A percentile compares a stretch with the other conserved stretches of the same genome.
Evolutionary conservation across 2,797 vertebrate species (phyloP).

Genomic region (Sebastes wilsoni): DNA sequence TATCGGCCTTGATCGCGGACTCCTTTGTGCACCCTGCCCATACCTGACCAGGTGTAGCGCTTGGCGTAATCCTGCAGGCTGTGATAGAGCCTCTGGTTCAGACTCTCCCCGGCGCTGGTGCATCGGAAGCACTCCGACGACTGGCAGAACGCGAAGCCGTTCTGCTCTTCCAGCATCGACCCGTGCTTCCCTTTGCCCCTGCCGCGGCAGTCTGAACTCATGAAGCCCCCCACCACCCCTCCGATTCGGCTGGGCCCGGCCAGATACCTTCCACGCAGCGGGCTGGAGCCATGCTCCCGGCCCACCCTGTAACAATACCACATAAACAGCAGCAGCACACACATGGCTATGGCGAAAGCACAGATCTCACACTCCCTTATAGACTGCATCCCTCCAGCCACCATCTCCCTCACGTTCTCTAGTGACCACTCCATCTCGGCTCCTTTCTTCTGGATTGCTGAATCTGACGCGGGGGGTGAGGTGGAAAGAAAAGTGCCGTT

Average conservation of each 20-base stretch:
- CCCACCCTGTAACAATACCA: slow-evolving; percentile 99
- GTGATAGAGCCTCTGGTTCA: slow-evolving; percentile 96
- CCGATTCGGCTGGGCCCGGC: slow-evolving; percentile 70
- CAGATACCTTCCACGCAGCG: slow-evolving; percentile 76
- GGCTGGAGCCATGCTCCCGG: slow-evolving; percentile 86
- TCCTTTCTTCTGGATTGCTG: slow-evolving; percentile 11
- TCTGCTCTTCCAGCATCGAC: slow-evolving; percentile 86
- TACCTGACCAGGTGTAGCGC: slow-evolving; percentile 98
- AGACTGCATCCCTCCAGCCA: slow-evolving; percentile 91
- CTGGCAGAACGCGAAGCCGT: slow-evolving; percentile 92
- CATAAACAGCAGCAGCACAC: slow-evolving; percentile 90
- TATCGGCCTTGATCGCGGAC: slow-evolving; percentile 95
- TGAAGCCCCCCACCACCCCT: slow-evolving; percentile 81
- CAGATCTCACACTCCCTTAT: slow-evolving; percentile 91
- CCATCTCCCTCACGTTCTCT: slow-evolving; percentile 90
- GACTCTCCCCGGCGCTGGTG: slow-evolving; percentile 85
- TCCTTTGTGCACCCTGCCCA: slow-evolving; percentile 97
- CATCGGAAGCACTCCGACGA: slow-evolving; percentile 92
- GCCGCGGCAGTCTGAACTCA: slow-evolving; percentile 76
- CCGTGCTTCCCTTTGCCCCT: slow-evolving; percentile 79
- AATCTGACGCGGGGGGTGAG: slow-evolving; percentile 15
- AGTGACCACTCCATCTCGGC: slow-evolving; percentile 87
- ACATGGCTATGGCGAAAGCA: slow-evolving; percentile 86
- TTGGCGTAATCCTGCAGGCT: slow-evolving; percentile 98
- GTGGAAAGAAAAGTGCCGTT: slow-evolving; percentile 25